Evolutionary conservation across 2,797 vertebrate species (phyloP).

Genomic region (Hippopotamyrus pictus): DNA sequence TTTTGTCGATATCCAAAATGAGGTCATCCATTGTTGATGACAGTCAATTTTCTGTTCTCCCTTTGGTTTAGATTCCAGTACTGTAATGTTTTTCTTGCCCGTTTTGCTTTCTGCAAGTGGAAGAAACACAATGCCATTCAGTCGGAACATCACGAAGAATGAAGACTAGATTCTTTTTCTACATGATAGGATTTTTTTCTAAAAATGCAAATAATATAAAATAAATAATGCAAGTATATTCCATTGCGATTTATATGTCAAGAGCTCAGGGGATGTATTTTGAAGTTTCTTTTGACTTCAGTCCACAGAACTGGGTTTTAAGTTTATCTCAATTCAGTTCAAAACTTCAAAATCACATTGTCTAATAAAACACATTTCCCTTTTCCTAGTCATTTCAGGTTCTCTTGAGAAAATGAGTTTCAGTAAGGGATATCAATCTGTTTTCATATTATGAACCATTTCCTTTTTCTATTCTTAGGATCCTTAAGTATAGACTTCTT

Average conservation of each 20-base stretch:
- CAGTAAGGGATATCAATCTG: conserved; percentile 17
- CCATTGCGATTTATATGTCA: not conserved
- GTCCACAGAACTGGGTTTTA: not conserved
- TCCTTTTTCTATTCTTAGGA: not conserved
- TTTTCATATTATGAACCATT: conserved; percentile 13
- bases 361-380: not conserved
- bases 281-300: conserved; percentile 10
- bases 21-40: conserved; percentile 1
- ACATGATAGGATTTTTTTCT: not conserved
- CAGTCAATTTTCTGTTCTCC: conserved; percentile 1
- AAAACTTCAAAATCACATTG: conserved; percentile 19
- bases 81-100: not conserved
- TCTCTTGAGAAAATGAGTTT: conserved; percentile 35
- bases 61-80: not conserved
- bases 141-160: not conserved
- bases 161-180: not conserved
- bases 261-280: not conserved
- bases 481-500: not conserved
- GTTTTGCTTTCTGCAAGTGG: not conserved
- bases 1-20: not conserved
- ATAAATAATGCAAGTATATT: not conserved
- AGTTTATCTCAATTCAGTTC: conserved; percentile 4
- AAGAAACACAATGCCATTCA: not conserved
- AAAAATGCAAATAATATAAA: not conserved
- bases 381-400: conserved; percentile 33